phyloP scores from a whole-genome alignment of 2,113 vertebrate genomes.

The Pollachius pollachius region DNA sequence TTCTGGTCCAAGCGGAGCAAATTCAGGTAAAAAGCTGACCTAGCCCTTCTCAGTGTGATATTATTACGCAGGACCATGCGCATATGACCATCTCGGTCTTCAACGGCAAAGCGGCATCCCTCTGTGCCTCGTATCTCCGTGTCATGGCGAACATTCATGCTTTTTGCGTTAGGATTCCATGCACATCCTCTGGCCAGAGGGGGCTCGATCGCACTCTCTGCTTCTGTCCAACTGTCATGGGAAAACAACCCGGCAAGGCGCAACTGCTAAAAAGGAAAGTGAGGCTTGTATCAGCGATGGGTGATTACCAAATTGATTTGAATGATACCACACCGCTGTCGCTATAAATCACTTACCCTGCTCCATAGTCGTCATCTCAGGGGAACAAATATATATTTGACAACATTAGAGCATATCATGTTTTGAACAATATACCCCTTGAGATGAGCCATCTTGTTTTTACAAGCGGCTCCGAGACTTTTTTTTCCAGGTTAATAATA shows the following conservation, averaged over 20 bases:
- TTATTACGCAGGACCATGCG: background rate
- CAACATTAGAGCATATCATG: too few relatives aligned
- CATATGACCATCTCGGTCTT: background rate
- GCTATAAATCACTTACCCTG: too few relatives aligned
- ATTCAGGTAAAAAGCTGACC: constrained; percentile 17
- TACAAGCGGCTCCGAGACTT: too few relatives aligned
- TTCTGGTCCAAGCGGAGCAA: constrained; percentile 50
- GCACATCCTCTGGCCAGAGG: constrained; percentile 56
- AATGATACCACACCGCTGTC: too few relatives aligned
- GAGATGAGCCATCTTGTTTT: too few relatives aligned
- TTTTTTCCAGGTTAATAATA: background rate
- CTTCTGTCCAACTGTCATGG: constrained; percentile 45
- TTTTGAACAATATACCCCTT: too few relatives aligned
- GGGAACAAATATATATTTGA: too few relatives aligned
- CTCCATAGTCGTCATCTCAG: too few relatives aligned
- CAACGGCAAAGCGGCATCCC: background rate
- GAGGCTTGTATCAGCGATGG: too few relatives aligned
- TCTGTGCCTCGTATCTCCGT: background rate
- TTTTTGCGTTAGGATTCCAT: constrained; percentile 45
- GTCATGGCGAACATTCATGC: background rate
- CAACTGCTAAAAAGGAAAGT: too few relatives aligned
- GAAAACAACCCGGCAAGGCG: too few relatives aligned
- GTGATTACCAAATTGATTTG: too few relatives aligned
- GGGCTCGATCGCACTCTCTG: constrained; percentile 52
- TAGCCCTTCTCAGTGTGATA: constrained; percentile 1